phyloP scores from a whole-genome alignment of 2,113 vertebrate genomes.

The Myocastor coypus region DNA sequence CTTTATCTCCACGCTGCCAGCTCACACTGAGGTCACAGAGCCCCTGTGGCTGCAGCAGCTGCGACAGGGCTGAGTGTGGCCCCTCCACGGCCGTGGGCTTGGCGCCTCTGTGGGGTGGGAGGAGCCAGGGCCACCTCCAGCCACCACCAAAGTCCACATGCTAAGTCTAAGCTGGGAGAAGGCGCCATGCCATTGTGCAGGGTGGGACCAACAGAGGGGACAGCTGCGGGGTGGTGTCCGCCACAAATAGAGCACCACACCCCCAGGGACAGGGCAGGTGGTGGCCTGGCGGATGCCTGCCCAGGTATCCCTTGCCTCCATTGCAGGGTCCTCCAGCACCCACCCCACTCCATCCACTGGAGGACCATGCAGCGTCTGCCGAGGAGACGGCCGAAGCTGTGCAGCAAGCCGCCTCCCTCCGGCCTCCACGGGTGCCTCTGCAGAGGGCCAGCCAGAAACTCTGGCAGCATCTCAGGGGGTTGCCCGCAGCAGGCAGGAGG shows the following conservation, averaged over 20 bases:
- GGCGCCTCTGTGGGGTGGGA: background rate
- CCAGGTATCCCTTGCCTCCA: background rate
- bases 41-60: background rate
- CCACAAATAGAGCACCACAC: too few species aligned
- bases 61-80: background rate
- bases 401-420: fast-evolving
- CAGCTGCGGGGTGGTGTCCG: background rate
- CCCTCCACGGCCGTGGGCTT: background rate
- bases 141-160: background rate
- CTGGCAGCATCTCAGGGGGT: constrained; percentile 61
- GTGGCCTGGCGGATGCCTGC: fast-evolving
- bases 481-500: constrained; percentile 6
- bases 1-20: background rate
- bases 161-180: background rate
- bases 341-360: fast-evolving
- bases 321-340: constrained; percentile 9
- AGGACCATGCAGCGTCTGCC: background rate
- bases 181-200: background rate
- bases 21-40: background rate
- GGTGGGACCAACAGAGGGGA: background rate
- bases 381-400: fast-evolving
- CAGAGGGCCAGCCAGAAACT: constrained; percentile 12
- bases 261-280: too few species aligned
- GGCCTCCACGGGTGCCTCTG: background rate
- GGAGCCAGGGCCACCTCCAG: background rate